Percentiles rank a stretch among this genome's conserved stretches.
phyloP scores from a whole-genome alignment of 1,140 invertebrate genomes.

The Pogonognathellus flavescens region DNA sequence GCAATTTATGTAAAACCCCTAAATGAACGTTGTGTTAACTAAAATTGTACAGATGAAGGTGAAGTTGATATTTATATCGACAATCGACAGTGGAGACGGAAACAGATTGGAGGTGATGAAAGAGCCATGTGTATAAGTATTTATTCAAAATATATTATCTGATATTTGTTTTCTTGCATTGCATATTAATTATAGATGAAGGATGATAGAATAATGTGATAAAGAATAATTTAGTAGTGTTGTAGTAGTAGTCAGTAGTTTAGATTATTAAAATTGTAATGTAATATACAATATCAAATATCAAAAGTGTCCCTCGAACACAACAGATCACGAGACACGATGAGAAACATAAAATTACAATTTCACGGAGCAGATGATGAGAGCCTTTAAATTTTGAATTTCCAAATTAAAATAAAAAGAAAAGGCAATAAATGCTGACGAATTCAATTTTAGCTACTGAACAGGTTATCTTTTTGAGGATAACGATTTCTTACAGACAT shows the following conservation, averaged over 20 bases:
- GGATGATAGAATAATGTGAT: not conserved
- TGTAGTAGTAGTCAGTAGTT: too few relatives aligned
- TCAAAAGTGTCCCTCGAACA: not conserved
- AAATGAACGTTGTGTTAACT: too few relatives aligned
- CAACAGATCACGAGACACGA: not conserved
- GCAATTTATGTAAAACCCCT: too few relatives aligned
- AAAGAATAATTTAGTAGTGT: not conserved
- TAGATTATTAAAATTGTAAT: too few relatives aligned
- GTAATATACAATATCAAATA: too few relatives aligned
- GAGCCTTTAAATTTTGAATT: slow-evolving; percentile 11
- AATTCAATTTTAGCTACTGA: slow-evolving; percentile 22
- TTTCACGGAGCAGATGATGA: too few relatives aligned
- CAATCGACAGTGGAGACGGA: too few relatives aligned
- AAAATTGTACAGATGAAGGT: too few relatives aligned
- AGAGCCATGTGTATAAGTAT: slow-evolving; percentile 13
- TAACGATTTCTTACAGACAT: slow-evolving; percentile 45
- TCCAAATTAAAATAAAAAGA: slow-evolving; percentile 11
- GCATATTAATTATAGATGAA: not conserved
- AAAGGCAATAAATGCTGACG: slow-evolving; percentile 36
- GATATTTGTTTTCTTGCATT: slow-evolving; percentile 33
- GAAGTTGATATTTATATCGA: too few relatives aligned
- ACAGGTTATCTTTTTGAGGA: slow-evolving; percentile 39
- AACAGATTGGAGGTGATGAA: not conserved
- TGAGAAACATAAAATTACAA: slow-evolving; percentile 7
- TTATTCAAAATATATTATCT: slow-evolving; percentile 32